Conservation (phyloP, 30 jellyfish, hydroid and myxozoan genomes). For the Aurelia sp. region DNA sequence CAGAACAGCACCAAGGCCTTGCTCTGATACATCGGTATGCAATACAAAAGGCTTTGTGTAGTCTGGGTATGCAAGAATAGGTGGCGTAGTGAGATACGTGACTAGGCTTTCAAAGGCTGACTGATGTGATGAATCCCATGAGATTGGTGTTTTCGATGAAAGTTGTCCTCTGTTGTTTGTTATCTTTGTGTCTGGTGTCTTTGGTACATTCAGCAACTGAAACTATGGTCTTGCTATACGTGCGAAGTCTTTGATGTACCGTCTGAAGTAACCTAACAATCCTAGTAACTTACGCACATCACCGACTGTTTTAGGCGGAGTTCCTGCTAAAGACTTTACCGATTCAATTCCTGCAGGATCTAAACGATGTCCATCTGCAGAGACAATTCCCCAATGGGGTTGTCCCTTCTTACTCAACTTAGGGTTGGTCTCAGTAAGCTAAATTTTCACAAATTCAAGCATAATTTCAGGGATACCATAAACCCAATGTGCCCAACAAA, state of each 20-base stretch:
- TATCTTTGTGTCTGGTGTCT: neutral
- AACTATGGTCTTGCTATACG: constrained; percentile 42
- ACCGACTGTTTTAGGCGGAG: constrained; percentile 21
- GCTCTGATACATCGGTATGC: constrained; percentile 54
- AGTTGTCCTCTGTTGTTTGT: constrained; percentile 20
- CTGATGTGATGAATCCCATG: constrained; percentile 6
- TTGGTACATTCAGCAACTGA: constrained; percentile 37
- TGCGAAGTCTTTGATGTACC: constrained; percentile 33
- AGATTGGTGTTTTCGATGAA: constrained; percentile 15
- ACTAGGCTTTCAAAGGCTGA: constrained; percentile 8
- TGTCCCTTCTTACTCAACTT: no score
- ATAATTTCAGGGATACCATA: no score
- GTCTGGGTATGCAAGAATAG: constrained; percentile 22
- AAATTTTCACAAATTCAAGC: no score
- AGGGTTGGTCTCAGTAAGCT: no score
- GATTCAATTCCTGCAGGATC: constrained; percentile 2
- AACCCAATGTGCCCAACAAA: no score
- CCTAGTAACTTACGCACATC: constrained; percentile 36
- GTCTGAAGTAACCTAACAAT: constrained; percentile 37
- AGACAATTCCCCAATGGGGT: no score
- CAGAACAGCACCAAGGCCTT: constrained; percentile 62
- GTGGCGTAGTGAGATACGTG: constrained; percentile 19
- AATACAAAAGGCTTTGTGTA: no score
- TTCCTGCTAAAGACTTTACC: constrained; percentile 7
- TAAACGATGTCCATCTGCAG: constrained; percentile 21